Percentiles rank a stretch among this genome's conserved stretches.
Evolutionary conservation across 1,140 invertebrate species (phyloP).

Genomic region (Cydia pomonella): DNA sequence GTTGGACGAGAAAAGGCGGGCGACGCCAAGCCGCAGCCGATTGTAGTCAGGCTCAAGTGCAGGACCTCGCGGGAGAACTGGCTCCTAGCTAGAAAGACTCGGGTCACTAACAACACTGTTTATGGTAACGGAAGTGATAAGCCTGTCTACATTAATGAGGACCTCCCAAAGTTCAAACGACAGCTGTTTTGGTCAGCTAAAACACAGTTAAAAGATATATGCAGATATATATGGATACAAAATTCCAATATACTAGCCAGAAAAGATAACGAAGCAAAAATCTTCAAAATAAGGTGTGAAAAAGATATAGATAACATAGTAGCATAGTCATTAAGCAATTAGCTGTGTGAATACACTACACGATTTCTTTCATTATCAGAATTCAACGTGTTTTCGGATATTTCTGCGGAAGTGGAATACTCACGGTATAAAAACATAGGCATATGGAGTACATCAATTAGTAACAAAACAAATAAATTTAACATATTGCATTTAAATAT

Average conservation of each 20-base stretch:
- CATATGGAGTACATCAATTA: constrained; percentile 2
- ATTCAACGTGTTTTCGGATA: not conserved
- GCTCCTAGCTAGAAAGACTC: not conserved
- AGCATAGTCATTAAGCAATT: not conserved
- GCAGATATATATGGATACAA: constrained; percentile 29
- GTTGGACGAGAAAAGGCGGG: not conserved
- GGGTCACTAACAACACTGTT: not conserved
- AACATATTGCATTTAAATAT: constrained; percentile 1
- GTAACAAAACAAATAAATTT: not conserved
- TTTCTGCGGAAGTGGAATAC: not conserved
- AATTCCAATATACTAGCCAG: constrained; percentile 12
- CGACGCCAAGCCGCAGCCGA: not conserved
- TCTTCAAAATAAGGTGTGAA: not conserved
- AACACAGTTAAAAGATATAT: constrained; percentile 5
- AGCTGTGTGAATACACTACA: not conserved
- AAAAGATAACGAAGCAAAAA: not conserved
- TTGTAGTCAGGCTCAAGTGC: not conserved
- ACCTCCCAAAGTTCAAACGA: constrained; percentile 18
- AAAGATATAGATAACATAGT: not conserved
- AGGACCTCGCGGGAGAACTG: not conserved
- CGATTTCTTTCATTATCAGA: not conserved
- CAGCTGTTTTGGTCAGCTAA: constrained; percentile 31
- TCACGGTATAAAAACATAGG: not conserved
- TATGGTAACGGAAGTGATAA: not conserved
- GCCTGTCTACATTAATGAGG: constrained; percentile 15